Evolutionary conservation across 2,113 vertebrate species (phyloP).

Genomic region (Cebus imitator): DNA sequence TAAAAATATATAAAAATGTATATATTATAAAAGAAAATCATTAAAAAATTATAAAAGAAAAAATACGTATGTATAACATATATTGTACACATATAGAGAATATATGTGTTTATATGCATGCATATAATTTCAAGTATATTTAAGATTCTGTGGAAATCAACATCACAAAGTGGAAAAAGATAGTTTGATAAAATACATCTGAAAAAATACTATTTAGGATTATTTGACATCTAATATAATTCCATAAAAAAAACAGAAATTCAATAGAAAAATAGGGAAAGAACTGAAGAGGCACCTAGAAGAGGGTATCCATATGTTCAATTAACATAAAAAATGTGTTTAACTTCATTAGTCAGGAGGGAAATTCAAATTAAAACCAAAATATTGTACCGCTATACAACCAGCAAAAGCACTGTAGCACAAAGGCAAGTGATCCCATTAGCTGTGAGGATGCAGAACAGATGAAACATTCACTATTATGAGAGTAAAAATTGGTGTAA

Average conservation of each 20-base stretch:
- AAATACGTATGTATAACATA: background rate
- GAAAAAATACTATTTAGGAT: background rate
- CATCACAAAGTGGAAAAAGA: background rate
- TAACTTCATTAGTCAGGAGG: background rate
- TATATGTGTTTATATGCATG: background rate
- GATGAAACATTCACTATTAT: background rate
- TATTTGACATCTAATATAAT: background rate
- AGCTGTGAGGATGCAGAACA: background rate
- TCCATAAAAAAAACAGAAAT: background rate
- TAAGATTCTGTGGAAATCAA: background rate
- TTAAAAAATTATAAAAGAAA: too few species aligned
- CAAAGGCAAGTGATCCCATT: background rate
- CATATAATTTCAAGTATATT: background rate
- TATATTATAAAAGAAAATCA: too few species aligned
- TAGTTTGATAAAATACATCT: background rate
- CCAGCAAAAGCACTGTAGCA: background rate
- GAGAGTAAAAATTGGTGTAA: background rate
- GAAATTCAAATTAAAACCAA: background rate
- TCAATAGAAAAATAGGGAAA: background rate
- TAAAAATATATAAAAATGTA: too few species aligned
- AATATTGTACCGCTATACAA: background rate
- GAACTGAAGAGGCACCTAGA: background rate
- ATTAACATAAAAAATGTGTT: background rate
- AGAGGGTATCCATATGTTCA: background rate
- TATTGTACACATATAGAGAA: background rate